Conservation (phyloP, 1,140 invertebrate species). For the Neodiprion pinetum region DNA sequence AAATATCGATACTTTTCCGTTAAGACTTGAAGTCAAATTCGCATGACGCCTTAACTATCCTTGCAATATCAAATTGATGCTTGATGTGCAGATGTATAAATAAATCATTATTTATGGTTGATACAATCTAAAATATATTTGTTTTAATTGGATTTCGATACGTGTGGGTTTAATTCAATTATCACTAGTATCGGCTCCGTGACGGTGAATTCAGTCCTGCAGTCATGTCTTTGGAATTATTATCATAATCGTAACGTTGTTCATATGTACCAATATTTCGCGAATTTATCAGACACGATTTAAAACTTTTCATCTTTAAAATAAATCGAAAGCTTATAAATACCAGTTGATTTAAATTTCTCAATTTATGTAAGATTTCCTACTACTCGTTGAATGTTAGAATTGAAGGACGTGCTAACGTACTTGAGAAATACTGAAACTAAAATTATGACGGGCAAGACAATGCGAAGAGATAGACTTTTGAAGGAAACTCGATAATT, state of each 20-base stretch:
- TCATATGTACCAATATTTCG: neutral
- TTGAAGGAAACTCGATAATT: too few relatives aligned
- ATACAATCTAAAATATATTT: slow-evolving; percentile 1
- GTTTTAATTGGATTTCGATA: neutral
- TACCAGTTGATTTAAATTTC: neutral
- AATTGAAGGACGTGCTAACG: too few relatives aligned
- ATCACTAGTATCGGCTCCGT: neutral
- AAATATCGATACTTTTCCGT: too few relatives aligned
- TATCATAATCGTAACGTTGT: neutral
- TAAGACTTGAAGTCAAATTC: neutral
- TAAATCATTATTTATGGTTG: neutral
- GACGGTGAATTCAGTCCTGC: neutral
- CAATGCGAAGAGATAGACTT: too few relatives aligned
- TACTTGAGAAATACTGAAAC: too few relatives aligned
- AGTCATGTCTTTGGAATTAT: neutral
- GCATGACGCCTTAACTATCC: neutral
- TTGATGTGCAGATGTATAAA: neutral
- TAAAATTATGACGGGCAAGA: too few relatives aligned
- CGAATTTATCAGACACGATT: neutral
- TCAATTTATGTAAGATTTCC: too few relatives aligned
- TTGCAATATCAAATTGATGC: neutral
- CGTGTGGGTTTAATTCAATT: neutral
- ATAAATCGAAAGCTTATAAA: neutral
- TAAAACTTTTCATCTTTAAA: neutral
- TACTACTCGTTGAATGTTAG: too few relatives aligned